A percentile compares a stretch with the other conserved stretches of the same genome.
Evolutionary conservation across 92 coral and sea anemone genomes (phyloP).

Genomic region (Zoanthus gigantus): DNA sequence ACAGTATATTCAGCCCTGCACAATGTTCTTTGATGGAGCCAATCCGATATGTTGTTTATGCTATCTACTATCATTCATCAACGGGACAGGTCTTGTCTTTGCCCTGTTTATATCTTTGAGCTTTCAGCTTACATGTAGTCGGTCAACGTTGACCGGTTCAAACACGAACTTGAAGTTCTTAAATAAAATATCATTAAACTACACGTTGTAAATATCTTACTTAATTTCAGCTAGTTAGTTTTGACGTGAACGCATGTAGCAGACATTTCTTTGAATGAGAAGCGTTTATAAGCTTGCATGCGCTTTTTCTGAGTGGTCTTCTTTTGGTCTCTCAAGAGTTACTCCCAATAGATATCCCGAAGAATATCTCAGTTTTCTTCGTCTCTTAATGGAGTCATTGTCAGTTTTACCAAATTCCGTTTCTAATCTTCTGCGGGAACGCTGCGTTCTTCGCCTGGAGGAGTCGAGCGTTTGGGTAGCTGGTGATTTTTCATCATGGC

Average conservation of each 20-base stretch:
- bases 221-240: neutral
- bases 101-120: neutral
- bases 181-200: neutral
- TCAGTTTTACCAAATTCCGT: constrained; percentile 82
- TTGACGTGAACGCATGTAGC: neutral
- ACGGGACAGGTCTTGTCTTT: neutral
- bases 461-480: constrained; percentile 63
- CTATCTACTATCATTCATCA: neutral
- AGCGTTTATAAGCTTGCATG: constrained; percentile 80
- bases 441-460: constrained; percentile 77
- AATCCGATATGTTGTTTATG: neutral
- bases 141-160: neutral
- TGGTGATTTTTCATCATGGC: constrained; percentile 50
- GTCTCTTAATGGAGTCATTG: constrained; percentile 78
- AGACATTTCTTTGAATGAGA: neutral
- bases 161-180: neutral
- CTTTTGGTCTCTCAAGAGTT: constrained; percentile 66
- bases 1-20: neutral
- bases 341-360: constrained; percentile 86
- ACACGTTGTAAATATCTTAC: neutral
- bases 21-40: neutral
- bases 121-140: neutral
- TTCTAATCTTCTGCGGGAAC: constrained; percentile 82
- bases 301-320: constrained; percentile 67
- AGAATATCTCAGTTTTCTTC: constrained; percentile 82